Evolutionary conservation across 2,113 vertebrate genomes (phyloP), one percentile per base, ranked within the genome.

Genomic region (Hippocampus abdominalis): DNA sequence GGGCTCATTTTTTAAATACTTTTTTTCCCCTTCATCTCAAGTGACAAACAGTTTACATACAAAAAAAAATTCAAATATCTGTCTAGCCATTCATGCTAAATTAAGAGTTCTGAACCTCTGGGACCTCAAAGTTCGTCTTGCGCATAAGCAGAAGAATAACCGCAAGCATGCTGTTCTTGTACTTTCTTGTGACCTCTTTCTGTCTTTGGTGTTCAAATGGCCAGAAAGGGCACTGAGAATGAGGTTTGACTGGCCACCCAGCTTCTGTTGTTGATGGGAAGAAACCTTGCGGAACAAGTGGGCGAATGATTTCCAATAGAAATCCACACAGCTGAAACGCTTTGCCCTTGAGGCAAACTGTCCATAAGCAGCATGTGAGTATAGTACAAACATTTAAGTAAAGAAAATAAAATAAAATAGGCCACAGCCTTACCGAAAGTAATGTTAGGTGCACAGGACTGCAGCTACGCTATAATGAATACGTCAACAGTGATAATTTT

Each of bases 291-390:
- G 78, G 84, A 89, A 90, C 77, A 81, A 83, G 75, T 40, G 18
- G 51, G 59, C 53, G 59, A 91, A 85, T 81, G 88, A 90, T 90
- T 91, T 90, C 89, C 89, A 82, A 89, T 87, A 87, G 77, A 46
- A 75, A 86, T 87, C 86, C 68, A 48, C 80, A 67, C 64, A 80
- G 78, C 76, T n/a, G 74, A 71, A 80, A 84, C 80, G 81, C 82
- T 84, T 84, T 77, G 80, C 76, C 79, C 87, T 79, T 21, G 51
- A 83, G 84, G 76, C 68, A 27, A 80, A 81, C 74, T 72, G 77
- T 83, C 71, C 75, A 64, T 73, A 75, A 77, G 68, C 80, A 77
- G 74, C 68, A 68, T 79, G 68, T 56, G 63, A 61, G 64, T 70
- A 23, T 63, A n/a, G 48, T 56, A 66, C 3, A 56, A 63, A 42